phyloP scores from a whole-genome alignment of 2,888 invertebrate species.

The Harmothoe impar region DNA sequence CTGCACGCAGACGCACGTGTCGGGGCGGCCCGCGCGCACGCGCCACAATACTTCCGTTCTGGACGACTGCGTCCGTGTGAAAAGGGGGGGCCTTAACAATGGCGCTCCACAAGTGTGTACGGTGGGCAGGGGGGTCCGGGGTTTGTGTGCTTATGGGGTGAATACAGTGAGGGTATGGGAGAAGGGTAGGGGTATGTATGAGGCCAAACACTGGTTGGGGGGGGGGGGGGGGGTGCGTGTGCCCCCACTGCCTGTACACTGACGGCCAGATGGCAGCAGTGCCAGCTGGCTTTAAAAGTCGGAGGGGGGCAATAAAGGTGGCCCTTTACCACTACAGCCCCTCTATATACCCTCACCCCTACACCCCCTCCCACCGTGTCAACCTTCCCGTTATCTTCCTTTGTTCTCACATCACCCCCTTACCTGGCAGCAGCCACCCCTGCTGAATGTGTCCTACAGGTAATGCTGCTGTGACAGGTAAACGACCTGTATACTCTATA shows the following conservation, averaged over 20 bases:
- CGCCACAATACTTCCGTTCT: slow-evolving; percentile 26
- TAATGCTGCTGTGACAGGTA: not conserved
- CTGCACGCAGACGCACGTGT: slow-evolving; percentile 24
- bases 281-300: slow-evolving; percentile 38
- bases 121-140: not conserved
- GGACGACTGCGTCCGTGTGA: not conserved
- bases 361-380: slow-evolving; percentile 33
- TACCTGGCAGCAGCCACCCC: not conserved
- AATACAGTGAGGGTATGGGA: slow-evolving; percentile 8
- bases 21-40: not conserved
- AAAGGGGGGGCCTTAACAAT: not conserved
- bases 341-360: slow-evolving; percentile 8
- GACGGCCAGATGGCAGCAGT: slow-evolving; percentile 15
- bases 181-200: not conserved
- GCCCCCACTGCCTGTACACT: not conserved
- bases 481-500: slow-evolving; percentile 22
- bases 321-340: not conserved
- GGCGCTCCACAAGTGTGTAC: slow-evolving; percentile 28
- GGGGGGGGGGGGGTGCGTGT: not conserved
- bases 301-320: slow-evolving; percentile 19
- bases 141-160: not conserved
- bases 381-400: slow-evolving; percentile 43
- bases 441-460: not conserved
- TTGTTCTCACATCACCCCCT: slow-evolving; percentile 36
- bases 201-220: not conserved